Conservation (phyloP, 2,113 vertebrate species). For the Salvelinus namaycush region DNA sequence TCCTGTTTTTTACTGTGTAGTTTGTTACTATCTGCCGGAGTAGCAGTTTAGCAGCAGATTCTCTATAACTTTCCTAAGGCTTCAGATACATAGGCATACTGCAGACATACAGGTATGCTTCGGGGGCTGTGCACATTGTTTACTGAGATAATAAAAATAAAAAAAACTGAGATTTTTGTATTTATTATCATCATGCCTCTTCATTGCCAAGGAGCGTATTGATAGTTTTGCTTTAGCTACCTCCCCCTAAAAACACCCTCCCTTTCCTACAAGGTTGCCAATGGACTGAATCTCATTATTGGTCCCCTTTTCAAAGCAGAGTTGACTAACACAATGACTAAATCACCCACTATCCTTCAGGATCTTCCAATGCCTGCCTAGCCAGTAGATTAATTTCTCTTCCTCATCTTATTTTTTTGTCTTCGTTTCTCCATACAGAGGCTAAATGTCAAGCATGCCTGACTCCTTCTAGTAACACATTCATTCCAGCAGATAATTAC, state of each 20-base stretch:
- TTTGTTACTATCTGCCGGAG: background rate
- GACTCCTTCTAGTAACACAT: conserved; percentile 97
- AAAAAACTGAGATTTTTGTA: background rate
- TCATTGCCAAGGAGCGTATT: conserved; percentile 34
- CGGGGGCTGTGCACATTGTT: background rate
- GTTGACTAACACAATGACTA: conserved; percentile 82
- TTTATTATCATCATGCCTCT: background rate
- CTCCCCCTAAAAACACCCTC: conserved; percentile 2
- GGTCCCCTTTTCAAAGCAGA: conserved; percentile 89
- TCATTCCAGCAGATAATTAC: conserved; percentile 99
- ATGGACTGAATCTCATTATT: conserved; percentile 89
- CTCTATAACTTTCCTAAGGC: background rate
- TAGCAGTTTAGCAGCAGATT: background rate
- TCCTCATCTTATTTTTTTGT: conserved; percentile 97
- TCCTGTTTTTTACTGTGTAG: background rate
- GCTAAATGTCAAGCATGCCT: conserved; percentile 99
- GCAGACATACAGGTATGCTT: background rate
- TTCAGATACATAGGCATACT: background rate
- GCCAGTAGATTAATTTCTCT: conserved; percentile 93
- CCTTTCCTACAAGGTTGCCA: conserved; percentile 70
- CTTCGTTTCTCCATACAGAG: conserved; percentile 96
- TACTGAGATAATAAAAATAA: background rate
- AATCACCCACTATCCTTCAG: conserved; percentile 88
- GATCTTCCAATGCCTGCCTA: conserved; percentile 85
- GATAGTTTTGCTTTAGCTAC: conserved; percentile 38